These are phyloP conservation scores for Teinopalpus imperialis DNA, from an alignment of 2,888 invertebrate genomes.

Conservation along the genomic window DNA sequence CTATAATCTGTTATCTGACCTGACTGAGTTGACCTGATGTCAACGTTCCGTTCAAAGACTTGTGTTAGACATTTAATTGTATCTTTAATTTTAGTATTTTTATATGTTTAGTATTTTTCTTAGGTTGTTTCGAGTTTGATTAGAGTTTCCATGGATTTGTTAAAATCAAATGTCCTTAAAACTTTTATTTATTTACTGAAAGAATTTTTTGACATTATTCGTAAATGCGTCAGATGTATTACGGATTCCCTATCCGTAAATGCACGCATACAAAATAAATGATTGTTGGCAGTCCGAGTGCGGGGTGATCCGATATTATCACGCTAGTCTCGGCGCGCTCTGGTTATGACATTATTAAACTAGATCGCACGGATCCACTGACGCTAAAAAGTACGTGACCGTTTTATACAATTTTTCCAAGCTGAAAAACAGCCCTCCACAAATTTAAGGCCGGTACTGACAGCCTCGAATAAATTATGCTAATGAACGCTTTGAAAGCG, in stretches of 20 bases:
- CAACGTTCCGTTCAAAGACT: no score
- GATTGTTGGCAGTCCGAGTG: constrained; percentile 59
- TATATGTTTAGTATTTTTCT: no score
- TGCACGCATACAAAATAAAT: constrained; percentile 61
- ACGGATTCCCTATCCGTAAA: no score
- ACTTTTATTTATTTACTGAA: no score
- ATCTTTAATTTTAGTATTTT: no score
- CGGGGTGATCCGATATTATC: constrained; percentile 60
- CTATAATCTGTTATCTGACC: no score
- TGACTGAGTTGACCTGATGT: no score
- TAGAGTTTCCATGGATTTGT: no score
- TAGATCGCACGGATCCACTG: constrained; percentile 53
- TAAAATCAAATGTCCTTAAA: no score
- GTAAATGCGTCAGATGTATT: no score
- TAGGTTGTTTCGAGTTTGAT: no score
- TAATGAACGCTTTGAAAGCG: constrained; percentile 77
- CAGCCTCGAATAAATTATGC: constrained; percentile 78
- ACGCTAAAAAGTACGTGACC: constrained; percentile 77
- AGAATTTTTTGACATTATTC: background rate
- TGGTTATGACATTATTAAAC: constrained; percentile 78
- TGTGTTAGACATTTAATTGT: no score
- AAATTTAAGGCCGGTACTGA: constrained; percentile 77
- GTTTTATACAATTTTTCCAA: constrained; percentile 65
- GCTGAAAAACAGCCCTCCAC: constrained; percentile 72
- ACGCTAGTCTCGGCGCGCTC: constrained; percentile 43